Evolutionary conservation across 2,113 vertebrate species (phyloP).

Genomic region (Abramis brama): DNA sequence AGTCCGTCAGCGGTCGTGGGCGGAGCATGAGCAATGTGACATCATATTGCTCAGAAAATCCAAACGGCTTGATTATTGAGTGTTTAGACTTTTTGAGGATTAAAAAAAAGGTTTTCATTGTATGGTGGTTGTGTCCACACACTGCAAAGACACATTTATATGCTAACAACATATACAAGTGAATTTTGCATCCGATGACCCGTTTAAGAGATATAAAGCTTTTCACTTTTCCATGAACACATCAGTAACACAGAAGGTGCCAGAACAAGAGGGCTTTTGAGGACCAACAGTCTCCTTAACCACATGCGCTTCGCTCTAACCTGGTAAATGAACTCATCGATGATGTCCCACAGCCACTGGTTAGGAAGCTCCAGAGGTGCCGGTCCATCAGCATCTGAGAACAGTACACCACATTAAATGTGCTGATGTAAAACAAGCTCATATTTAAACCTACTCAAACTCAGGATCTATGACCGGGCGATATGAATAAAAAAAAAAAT

Average conservation of each 20-base stretch:
- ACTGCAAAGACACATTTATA: no score
- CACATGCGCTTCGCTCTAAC: constrained; percentile 61
- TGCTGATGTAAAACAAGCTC: not conserved
- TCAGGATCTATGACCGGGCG: not conserved
- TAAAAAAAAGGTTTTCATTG: no score
- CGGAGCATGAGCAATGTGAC: no score
- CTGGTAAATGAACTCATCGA: constrained; percentile 99
- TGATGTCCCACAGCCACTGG: constrained; percentile 99
- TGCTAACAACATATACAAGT: no score
- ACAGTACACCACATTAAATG: not conserved
- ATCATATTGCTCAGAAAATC: no score
- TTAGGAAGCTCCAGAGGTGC: constrained; percentile 96
- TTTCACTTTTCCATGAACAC: not conserved
- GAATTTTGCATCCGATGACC: no score
- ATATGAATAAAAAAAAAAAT: not conserved
- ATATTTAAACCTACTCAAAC: not conserved
- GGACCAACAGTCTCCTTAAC: not conserved
- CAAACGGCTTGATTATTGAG: no score
- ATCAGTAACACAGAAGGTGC: not conserved
- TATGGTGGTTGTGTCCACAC: no score
- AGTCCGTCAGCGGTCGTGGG: no score
- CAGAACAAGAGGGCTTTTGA: not conserved
- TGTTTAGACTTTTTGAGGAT: no score
- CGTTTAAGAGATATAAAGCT: not conserved
- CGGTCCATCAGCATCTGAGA: constrained; percentile 94